Percentiles rank a stretch among this genome's conserved stretches.
These are phyloP conservation scores for Nothobranchius kuhntae DNA, from an alignment of 2,113 vertebrate genomes.

Conservation along the genomic window DNA sequence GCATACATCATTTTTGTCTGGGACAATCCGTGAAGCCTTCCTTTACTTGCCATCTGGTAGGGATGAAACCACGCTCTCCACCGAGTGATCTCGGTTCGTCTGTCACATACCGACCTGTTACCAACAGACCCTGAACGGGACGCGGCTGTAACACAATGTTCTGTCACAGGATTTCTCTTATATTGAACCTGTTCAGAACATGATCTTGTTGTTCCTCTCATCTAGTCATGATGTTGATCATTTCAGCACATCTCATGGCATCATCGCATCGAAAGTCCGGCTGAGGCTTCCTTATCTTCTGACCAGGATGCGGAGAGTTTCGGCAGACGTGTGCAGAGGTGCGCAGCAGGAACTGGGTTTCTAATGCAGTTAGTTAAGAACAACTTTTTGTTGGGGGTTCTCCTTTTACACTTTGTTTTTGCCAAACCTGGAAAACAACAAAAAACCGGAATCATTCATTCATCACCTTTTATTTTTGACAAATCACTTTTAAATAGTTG, in stretches of 20 bases:
- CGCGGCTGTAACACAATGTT: constrained; percentile 35
- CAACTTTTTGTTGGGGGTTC: not conserved
- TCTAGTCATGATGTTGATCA: constrained; percentile 9
- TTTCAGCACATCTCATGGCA: constrained; percentile 27
- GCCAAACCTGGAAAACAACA: not conserved
- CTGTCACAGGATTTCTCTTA: constrained; percentile 18
- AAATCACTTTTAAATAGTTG: no score
- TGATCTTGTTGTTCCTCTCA: no score
- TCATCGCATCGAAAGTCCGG: constrained; percentile 1
- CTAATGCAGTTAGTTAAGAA: constrained; percentile 19
- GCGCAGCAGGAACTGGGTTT: constrained; percentile 29
- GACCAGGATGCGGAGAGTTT: not conserved
- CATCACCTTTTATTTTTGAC: no score
- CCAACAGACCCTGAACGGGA: constrained; percentile 24
- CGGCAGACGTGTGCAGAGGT: constrained; percentile 7
- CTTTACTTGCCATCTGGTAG: constrained; percentile 62
- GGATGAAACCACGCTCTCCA: constrained; percentile 56
- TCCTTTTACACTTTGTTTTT: not conserved
- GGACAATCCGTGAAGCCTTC: constrained; percentile 52
- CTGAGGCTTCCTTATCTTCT: not conserved
- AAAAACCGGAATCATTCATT: not conserved
- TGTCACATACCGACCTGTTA: constrained; percentile 61
- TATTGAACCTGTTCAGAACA: constrained; percentile 13
- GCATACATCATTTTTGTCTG: constrained; percentile 49
- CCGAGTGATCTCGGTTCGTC: constrained; percentile 60